Conservation (phyloP, 2,888 invertebrate genomes). For the Antitype chi region DNA sequence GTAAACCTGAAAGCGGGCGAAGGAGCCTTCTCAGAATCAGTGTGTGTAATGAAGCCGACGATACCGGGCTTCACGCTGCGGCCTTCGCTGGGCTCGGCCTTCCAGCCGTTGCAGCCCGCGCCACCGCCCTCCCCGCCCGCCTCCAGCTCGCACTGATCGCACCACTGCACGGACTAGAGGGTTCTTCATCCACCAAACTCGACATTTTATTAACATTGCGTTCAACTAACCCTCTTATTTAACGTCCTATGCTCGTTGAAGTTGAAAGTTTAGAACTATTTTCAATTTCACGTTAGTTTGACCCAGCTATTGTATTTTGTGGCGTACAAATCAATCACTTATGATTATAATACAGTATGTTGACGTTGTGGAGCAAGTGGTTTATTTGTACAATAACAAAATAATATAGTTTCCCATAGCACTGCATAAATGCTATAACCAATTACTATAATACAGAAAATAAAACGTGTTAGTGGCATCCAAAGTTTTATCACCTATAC, state of each 20-base stretch:
- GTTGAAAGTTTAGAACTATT: slow-evolving; percentile 44
- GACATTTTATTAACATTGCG: slow-evolving; percentile 49
- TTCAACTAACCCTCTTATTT: slow-evolving; percentile 55
- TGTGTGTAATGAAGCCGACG: slow-evolving; percentile 91
- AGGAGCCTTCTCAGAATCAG: slow-evolving; percentile 81
- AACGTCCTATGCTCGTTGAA: slow-evolving; percentile 42
- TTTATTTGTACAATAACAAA: slow-evolving; percentile 48
- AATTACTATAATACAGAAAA: slow-evolving; percentile 49
- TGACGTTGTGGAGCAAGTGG: slow-evolving; percentile 32
- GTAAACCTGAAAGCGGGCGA: slow-evolving; percentile 92
- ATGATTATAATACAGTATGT: slow-evolving; percentile 15
- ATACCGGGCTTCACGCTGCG: slow-evolving; percentile 93
- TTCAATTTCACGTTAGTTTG: slow-evolving; percentile 50
- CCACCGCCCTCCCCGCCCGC: slow-evolving; percentile 61
- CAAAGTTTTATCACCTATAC: slow-evolving; percentile 56
- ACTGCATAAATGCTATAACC: slow-evolving; percentile 48
- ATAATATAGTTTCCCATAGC: slow-evolving; percentile 42
- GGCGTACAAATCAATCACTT: slow-evolving; percentile 46
- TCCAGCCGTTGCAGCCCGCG: slow-evolving; percentile 92
- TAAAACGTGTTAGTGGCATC: slow-evolving; percentile 64
- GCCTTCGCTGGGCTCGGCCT: slow-evolving; percentile 95
- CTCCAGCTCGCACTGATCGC: slow-evolving; percentile 65
- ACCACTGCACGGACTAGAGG: slow-evolving; percentile 37
- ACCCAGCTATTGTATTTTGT: slow-evolving; percentile 42
- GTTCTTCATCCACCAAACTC: slow-evolving; percentile 50